Conservation (phyloP, 2,888 invertebrate genomes). For the Chalcis sispes region DNA sequence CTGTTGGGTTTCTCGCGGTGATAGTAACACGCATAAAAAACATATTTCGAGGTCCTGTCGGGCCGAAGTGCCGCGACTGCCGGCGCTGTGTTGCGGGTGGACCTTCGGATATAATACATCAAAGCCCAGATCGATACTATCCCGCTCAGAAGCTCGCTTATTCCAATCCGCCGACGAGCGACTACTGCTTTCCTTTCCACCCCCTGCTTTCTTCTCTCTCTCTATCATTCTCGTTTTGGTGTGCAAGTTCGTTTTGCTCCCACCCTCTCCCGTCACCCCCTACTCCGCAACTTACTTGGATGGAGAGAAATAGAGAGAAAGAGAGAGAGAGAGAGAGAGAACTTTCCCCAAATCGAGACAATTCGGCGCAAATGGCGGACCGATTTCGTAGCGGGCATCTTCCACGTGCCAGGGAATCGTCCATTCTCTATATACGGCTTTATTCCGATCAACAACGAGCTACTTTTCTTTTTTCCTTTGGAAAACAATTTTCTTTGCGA, state of each 20-base stretch:
- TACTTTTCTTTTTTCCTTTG: no score
- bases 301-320: slow-evolving; percentile 6
- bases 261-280: slow-evolving; percentile 39
- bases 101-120: slow-evolving; percentile 74
- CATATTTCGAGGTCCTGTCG: slow-evolving; percentile 66
- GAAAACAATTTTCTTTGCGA: no score
- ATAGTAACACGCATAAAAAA: slow-evolving; percentile 61
- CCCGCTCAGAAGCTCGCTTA: slow-evolving; percentile 69
- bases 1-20: no score
- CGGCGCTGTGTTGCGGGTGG: slow-evolving; percentile 63
- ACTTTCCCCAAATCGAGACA: slow-evolving; percentile 54
- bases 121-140: slow-evolving; percentile 74
- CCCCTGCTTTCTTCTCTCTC: slow-evolving; percentile 56
- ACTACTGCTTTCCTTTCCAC: slow-evolving; percentile 45
- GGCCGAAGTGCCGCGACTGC: slow-evolving; percentile 66
- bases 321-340: neutral
- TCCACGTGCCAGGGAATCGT: no score
- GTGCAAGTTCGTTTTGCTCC: slow-evolving; percentile 34
- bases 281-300: slow-evolving; percentile 46
- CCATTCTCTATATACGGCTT: no score
- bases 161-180: slow-evolving; percentile 67
- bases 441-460: no score
- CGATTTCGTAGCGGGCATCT: slow-evolving; percentile 28
- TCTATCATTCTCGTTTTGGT: slow-evolving; percentile 4
- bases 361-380: slow-evolving; percentile 59